Evolutionary conservation across 2,113 vertebrate genomes (phyloP).

Genomic region (Vicugna pacos): DNA sequence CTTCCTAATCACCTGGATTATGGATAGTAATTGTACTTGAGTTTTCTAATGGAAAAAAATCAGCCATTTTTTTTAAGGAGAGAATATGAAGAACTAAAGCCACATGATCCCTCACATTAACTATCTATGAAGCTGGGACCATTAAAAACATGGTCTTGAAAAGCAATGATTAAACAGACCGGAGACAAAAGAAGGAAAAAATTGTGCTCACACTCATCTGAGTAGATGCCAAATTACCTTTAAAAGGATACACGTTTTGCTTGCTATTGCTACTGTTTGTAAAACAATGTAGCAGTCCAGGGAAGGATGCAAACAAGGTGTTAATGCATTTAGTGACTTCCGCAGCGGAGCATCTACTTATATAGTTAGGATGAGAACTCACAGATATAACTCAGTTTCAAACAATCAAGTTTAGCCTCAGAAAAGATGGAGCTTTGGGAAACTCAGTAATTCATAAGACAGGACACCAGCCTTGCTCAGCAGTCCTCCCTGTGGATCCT

Average conservation of each 20-base stretch:
- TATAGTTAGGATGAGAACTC: background rate
- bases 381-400: constrained; percentile 1
- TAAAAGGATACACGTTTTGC: background rate
- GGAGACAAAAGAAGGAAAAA: constrained; percentile 40
- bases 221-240: constrained; percentile 30
- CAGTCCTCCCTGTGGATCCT: background rate
- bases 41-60: constrained; percentile 28
- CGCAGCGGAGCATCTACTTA: background rate
- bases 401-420: constrained; percentile 50
- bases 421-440: constrained; percentile 9
- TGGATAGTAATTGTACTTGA: background rate
- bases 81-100: constrained; percentile 35
- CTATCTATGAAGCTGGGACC: background rate
- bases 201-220: background rate
- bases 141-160: constrained; percentile 32
- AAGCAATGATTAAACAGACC: constrained; percentile 25
- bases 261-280: background rate
- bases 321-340: background rate
- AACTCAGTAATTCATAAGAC: background rate
- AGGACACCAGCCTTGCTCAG: background rate
- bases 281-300: constrained; percentile 20
- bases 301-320: background rate
- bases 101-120: background rate
- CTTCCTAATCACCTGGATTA: background rate
- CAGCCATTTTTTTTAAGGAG: background rate